Evolutionary conservation across 2,113 vertebrate genomes (phyloP), one percentile per base, ranked within the genome.

Genomic region (Lepidothrix coronata): DNA sequence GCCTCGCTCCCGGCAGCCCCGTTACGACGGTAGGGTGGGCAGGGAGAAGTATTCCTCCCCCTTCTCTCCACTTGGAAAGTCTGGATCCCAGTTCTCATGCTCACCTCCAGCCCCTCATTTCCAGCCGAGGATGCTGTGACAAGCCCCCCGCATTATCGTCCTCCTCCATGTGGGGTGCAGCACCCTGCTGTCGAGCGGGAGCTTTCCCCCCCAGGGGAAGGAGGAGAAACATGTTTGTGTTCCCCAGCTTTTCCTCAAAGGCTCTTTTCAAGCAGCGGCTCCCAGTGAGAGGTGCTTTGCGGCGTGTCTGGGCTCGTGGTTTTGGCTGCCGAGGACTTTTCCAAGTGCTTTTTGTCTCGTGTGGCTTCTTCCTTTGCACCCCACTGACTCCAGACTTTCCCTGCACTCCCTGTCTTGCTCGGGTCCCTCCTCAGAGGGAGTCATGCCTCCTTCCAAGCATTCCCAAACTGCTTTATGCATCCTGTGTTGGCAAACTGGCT

Each of bases 191-290:
- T 48, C 66, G 48, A 76, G 35, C 3, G 2, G 65, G 35, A 58
- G 48, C 19, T 87, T 81, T 23, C 33, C 9, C 52, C 85, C 62
- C 28, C 71, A 39, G 83, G 92, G 85, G 37, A 92, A 91, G 88
- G 74, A 94, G 96, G 89, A 77, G 78, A 80, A 93, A 82, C 31
- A 3, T 77, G 88, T 88, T 88, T 81, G 75, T 66, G 68, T 65
- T 94, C 74, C 87, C 74, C 67, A 3, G 67, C 46, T 94, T 89
- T 94, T 90, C 78, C 94, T 96, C 93, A 94, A 93, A 95, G 91
- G 79, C 24, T 85, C 61, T 73, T 95, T 83, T 85, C 87, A 83
- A 94, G 78, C 81, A 8, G 12, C 8, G 6, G 74, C 94, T 95
- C 76, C 82, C 72, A 58, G 63, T 12, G 35, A 66, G 85, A 94